phyloP scores from a whole-genome alignment of 2,113 vertebrate species.

The Neofelis nebulosa region DNA sequence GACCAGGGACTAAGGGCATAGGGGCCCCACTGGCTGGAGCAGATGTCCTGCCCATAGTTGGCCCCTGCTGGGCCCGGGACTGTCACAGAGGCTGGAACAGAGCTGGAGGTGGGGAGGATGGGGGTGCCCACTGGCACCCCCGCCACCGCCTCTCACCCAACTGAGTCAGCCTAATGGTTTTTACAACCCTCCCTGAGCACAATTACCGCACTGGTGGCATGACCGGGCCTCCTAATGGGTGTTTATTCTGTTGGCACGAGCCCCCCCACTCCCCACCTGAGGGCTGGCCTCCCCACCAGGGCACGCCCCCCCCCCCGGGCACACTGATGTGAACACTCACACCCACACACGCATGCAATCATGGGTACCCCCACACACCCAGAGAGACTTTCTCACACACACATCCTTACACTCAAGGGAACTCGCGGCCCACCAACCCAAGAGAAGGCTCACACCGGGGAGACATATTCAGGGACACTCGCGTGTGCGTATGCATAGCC shows the following conservation, averaged over 20 bases:
- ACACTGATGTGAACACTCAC: constrained; percentile 62
- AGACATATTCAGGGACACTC: not conserved
- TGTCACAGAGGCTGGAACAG: not conserved
- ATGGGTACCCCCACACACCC: not conserved
- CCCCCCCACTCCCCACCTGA: constrained; percentile 55
- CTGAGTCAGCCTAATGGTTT: constrained; percentile 82
- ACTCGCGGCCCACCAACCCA: not conserved
- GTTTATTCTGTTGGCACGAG: constrained; percentile 80
- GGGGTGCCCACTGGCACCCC: not conserved
- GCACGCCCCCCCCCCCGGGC: constrained; percentile 19
- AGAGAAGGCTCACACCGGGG: not conserved
- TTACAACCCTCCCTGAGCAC: constrained; percentile 75
- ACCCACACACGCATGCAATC: constrained; percentile 49
- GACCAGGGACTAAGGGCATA: not conserved
- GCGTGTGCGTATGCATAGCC: not conserved
- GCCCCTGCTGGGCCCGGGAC: not conserved
- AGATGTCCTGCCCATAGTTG: not conserved
- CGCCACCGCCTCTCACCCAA: constrained; percentile 57
- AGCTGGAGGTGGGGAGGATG: not conserved
- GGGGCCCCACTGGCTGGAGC: not conserved
- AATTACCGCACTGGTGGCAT: constrained; percentile 72
- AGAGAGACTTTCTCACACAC: constrained; percentile 63
- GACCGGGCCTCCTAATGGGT: constrained; percentile 75
- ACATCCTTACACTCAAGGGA: not conserved
- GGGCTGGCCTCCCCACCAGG: constrained; percentile 66